phyloP scores from a whole-genome alignment of 2,113 vertebrate species.

The Neomonachus schauinslandi region DNA sequence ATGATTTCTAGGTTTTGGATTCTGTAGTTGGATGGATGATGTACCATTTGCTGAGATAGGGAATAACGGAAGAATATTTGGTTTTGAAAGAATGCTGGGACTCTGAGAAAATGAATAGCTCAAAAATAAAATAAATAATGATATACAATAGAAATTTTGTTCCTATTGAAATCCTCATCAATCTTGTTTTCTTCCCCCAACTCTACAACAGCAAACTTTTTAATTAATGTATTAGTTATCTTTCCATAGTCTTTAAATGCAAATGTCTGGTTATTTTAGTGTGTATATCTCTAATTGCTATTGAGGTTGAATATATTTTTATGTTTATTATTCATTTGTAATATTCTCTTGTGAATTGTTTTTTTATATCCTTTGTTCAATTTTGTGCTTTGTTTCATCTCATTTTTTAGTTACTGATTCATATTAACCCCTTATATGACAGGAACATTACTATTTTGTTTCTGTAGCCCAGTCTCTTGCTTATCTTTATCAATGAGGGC shows the following conservation, averaged over 20 bases:
- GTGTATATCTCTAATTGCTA: not conserved
- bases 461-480: not conserved
- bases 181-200: not conserved
- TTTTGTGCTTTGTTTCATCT: not conserved
- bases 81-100: conserved; percentile 11
- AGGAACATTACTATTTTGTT: not conserved
- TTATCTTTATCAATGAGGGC: not conserved
- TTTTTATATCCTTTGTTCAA: not conserved
- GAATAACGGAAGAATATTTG: not conserved
- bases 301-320: conserved; percentile 23
- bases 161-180: not conserved
- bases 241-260: not conserved
- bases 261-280: conserved; percentile 6
- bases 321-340: not conserved
- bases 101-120: not conserved
- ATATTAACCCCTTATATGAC: not conserved
- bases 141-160: not conserved
- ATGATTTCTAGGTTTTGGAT: not conserved
- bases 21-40: not conserved
- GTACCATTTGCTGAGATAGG: not conserved
- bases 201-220: not conserved
- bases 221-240: not conserved
- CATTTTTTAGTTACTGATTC: not conserved
- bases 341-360: not conserved
- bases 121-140: conserved; percentile 41